Base-by-base conservation (phyloP, 2,888 invertebrate genomes). In the Coleophora deauratella region DNA sequence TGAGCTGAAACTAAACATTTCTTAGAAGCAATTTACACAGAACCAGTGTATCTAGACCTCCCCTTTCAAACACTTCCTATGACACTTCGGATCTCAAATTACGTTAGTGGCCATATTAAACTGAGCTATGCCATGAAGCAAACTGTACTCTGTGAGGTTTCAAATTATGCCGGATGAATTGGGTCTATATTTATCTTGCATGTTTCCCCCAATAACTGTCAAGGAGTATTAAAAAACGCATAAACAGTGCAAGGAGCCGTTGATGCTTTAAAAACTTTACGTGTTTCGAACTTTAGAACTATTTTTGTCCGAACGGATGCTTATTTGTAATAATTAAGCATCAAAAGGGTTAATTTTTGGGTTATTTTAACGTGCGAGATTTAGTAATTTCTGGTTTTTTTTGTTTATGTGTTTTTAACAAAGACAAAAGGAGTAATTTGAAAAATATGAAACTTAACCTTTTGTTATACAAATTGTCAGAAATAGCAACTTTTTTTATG, bases 311-410 rank as follows among this genome's bases (percentile, higher is more conserved):
- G 45, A 61, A 57, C 65, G 66, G 62, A 66, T 55, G 61, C 69
- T 62, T 65, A 78, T 79, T 77, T 74, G 74, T 80, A 72, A 74
- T 79, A 76, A 79, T 82, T 77, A 78, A 49, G 51, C 48, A 65
- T 76, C 74, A 75, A 75, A 77, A 69, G 48, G 49, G 44, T 64
- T 55, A 14, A 35, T 37, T 56, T 56, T 55, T 56, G 54, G 47
- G 51, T n/a, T 21, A 63, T 58, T 52, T 59, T 44, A 38, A 51
- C 31, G 12, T 45, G 45, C 45, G 51, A 54, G 57, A 54, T 52
- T 62, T 59, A 59, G 57, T 60, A 62, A 60, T 59, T 42, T 33
- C n/a, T n/a, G n/a, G n/a, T n/a, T n/a, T n/a, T n/a, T n/a, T n/a
- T n/a, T n/a, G n/a, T n/a, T n/a, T n/a, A n/a, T n/a, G n/a, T n/a